Evolutionary conservation across 2,888 invertebrate species (phyloP), one percentile per base, ranked within the genome.

Genomic region (Fragum whitleyi): DNA sequence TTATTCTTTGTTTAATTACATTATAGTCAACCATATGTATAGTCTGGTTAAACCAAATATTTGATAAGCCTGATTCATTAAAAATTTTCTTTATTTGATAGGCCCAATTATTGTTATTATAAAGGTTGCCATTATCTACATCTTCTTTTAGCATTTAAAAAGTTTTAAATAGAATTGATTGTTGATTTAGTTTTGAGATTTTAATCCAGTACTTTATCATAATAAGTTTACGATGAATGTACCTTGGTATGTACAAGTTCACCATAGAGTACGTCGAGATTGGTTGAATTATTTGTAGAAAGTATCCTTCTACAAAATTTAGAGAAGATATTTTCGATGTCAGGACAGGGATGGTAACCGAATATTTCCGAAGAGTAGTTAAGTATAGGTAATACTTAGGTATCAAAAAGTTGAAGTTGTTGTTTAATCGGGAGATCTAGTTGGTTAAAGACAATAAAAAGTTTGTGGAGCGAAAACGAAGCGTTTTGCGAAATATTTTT

Each of bases 71-170:
- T 11, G 68, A 53, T 28, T 55, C 28, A 29, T 57, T 23, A 6
- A 68, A 23, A 6, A 39, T 39, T 16, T 7, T n/a, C 53, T 74
- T 74, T 39, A 74, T n/a, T 7, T 74, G 67, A 39, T 55, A 68
- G 16, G 68, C 74, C 74, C 68, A 74, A 23, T 74, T 74, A 21
- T 36, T 57, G 3, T 57, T 57, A 42, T 47, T 62, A 29, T 68
- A 74, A 36, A 7, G 7, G 5, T 32, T 55, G 23, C 26, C 26
- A 19, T 68, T 74, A 39, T 74, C 74, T 3, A 55, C 55, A 68
- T 74, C 67, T 5, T 9, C 7, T 57, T 55, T 74, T 23, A 68
- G 26, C 32, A 73, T 42, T 19, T 21, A 36, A 28, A 61, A 61
- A 6, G 61, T 47, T 73, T 55, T 23, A 11, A 32, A n/a, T 26